A percentile compares a stretch with the other conserved stretches of the same genome.
Conservation (phyloP, 2,797 vertebrate genomes). For the Acipenser ruthenus region DNA sequence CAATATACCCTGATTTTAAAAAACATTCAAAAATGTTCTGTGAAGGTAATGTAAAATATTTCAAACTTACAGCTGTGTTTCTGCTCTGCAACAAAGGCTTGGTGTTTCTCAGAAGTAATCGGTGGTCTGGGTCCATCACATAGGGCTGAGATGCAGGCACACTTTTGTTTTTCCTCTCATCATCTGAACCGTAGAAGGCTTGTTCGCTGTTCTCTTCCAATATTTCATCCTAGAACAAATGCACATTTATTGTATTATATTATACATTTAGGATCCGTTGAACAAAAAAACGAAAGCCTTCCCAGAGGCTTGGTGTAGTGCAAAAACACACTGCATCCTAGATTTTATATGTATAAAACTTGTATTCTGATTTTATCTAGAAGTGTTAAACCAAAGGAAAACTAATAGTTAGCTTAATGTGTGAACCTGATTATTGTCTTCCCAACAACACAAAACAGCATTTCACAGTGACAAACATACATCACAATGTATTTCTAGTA, state of each 20-base stretch:
- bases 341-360: too few species aligned
- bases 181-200: slow-evolving; percentile 83
- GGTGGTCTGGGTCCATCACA: slow-evolving; percentile 89
- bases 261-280: neutral
- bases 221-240: slow-evolving; percentile 52
- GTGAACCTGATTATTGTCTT: too few species aligned
- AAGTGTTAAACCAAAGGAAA: neutral
- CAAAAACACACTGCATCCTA: too few species aligned
- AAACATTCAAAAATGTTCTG: neutral
- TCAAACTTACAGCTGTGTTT: slow-evolving; percentile 82
- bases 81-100: slow-evolving; percentile 92
- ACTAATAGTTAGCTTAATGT: neutral
- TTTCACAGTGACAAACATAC: too few species aligned
- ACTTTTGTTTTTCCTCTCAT: slow-evolving; percentile 60
- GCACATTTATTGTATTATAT: neutral
- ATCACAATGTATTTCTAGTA: too few species aligned
- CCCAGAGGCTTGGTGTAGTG: too few species aligned
- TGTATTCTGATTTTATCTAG: neutral
- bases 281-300: slow-evolving; percentile 11
- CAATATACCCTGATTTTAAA: too few species aligned
- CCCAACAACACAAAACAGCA: too few species aligned
- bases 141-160: slow-evolving; percentile 51
- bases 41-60: neutral
- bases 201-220: slow-evolving; percentile 70
- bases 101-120: slow-evolving; percentile 84